Base-by-base conservation (phyloP, 1,140 invertebrate species). In the Zaprionus nigranus region DNA sequence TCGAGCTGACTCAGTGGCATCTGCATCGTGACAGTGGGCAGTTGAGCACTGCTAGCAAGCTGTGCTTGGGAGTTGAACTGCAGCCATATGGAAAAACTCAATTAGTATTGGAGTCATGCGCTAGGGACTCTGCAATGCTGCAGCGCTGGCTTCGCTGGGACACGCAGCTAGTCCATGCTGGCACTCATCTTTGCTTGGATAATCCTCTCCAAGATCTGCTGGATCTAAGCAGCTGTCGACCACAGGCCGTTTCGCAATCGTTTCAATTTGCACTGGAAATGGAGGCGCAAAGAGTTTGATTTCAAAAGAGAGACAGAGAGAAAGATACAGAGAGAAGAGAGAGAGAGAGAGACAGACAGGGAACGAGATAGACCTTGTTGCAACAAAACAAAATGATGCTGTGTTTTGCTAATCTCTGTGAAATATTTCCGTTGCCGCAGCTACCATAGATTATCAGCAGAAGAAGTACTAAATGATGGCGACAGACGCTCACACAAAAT, bases 191-290 rank as follows among this genome's bases (percentile, higher is more conserved):
- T 13, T 92, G 91, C 68, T 63, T 92, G 30, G 91, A 92, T 80
- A 92, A 86, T 84, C 71, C 78, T 34, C 51, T 81, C 49, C 58
- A 58, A 61, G 67, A 91, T 68, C 63, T 67, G 46, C 46, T 92
- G 28, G 72, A 36, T 49, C 60, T 92, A 51, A 83, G 75, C 71
- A 20, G 28, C 11, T 92, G 91, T 53, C 82, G 91, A 0, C 34
- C 51, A 1, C 58, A 59, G n/a, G 79, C 87, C 0, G 63, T 67
- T 0, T 83, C 91, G 3, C 91, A 92, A 75, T 77, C 91, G 6
- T 92, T 92, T 78, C 82, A 91, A 70, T 92, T 92, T 78, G 72
- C 87, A 59, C 71, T 90, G 72, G 85, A 88, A 84, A 81, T 90
- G 56, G 58, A 79, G 43, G 30, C 40, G 17, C 81, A 70, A 61